These are phyloP conservation scores for Pteropus alecto DNA, from an alignment of 2,113 vertebrate genomes.

Conservation along the genomic window DNA sequence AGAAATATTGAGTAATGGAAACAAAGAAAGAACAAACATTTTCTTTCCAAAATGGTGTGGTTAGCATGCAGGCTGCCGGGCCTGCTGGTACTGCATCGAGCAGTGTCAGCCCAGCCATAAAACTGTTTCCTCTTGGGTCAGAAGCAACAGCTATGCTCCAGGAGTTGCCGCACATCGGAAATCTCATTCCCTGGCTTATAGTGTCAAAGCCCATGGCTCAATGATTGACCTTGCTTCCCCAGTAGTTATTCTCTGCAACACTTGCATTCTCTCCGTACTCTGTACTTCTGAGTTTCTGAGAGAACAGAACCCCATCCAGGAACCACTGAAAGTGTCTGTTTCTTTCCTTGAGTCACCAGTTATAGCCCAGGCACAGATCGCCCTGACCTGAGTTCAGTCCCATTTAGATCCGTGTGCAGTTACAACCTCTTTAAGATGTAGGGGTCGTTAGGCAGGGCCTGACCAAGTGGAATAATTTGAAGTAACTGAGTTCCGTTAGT, in stretches of 20 bases:
- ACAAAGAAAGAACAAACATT: neutral
- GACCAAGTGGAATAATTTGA: neutral
- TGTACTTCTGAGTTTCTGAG: neutral
- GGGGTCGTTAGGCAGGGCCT: neutral
- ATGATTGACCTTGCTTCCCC: conserved; percentile 64
- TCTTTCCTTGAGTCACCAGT: conserved; percentile 5
- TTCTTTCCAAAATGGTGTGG: neutral
- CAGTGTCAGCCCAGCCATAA: neutral
- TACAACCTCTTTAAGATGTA: neutral
- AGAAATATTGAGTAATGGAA: neutral
- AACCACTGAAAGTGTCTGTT: conserved; percentile 45
- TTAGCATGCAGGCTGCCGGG: accelerated
- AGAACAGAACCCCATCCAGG: conserved; percentile 58
- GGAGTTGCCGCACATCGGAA: conserved; percentile 55
- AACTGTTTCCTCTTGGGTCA: conserved; percentile 55
- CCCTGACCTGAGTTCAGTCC: neutral
- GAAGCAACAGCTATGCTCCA: conserved; percentile 54
- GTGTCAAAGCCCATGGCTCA: conserved; percentile 58
- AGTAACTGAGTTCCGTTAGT: too few relatives aligned
- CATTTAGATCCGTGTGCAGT: accelerated
- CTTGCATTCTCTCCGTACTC: neutral
- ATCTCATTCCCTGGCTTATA: neutral
- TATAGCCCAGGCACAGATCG: conserved; percentile 6
- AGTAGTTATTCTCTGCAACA: neutral
- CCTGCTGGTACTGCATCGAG: accelerated